Conservation (phyloP, 1,140 invertebrate genomes). For the Orius laevigatus region DNA sequence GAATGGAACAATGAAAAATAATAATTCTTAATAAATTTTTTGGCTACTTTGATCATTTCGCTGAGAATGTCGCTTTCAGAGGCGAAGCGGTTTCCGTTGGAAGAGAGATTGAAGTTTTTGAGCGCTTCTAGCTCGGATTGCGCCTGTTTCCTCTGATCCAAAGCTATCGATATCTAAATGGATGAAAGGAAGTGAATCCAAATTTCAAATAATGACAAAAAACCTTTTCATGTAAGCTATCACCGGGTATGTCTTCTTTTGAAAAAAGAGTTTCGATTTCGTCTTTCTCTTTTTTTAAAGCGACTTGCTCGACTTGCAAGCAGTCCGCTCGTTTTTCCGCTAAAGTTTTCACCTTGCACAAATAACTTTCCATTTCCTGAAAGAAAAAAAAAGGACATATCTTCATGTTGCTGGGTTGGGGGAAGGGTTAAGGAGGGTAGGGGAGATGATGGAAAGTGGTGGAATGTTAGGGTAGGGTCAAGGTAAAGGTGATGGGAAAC, state of each 20-base stretch:
- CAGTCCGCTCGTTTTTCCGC: conserved; percentile 25
- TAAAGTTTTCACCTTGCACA: conserved; percentile 24
- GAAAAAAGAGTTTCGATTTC: conserved; percentile 11
- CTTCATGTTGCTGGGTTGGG: no score
- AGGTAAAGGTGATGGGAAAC: no score
- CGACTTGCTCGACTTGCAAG: conserved; percentile 23
- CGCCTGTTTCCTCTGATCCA: conserved; percentile 22
- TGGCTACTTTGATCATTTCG: conserved; percentile 24
- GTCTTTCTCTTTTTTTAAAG: conserved; percentile 17
- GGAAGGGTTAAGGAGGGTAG: no score
- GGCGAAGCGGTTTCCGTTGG: conserved; percentile 5
- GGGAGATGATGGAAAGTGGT: no score
- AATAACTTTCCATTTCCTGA: conserved; percentile 27
- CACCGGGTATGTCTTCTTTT: conserved; percentile 3
- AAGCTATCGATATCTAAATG: neutral
- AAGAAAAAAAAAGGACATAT: conserved; percentile 7
- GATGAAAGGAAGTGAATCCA: neutral
- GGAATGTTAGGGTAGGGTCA: no score
- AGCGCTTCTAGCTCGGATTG: conserved; percentile 21
- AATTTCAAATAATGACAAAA: neutral
- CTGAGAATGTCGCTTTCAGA: conserved; percentile 20
- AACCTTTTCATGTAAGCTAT: conserved; percentile 15
- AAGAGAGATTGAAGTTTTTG: conserved; percentile 20
- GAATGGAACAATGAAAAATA: conserved; percentile 11
- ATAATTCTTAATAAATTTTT: neutral